These are phyloP conservation scores for Apodemia duryi DNA, from an alignment of 2,888 invertebrate genomes.

Conservation along the genomic window DNA sequence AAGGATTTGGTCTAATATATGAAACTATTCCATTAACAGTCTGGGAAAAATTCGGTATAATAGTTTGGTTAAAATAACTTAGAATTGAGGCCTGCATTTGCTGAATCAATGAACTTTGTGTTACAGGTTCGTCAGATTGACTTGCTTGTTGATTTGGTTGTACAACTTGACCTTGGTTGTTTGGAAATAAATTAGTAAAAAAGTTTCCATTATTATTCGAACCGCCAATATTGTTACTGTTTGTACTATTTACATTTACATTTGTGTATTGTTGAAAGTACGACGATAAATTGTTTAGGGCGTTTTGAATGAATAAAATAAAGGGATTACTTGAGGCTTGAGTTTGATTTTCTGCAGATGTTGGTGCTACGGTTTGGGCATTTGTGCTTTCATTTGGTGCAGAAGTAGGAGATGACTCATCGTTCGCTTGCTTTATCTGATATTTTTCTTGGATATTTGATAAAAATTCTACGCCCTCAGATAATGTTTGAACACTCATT, in stretches of 20 bases:
- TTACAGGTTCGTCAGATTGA: constrained; percentile 3
- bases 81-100: not conserved
- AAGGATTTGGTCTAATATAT: not conserved
- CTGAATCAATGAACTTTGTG: not conserved
- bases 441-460: constrained; percentile 45
- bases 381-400: not conserved
- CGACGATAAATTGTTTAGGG: too few relatives aligned
- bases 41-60: not conserved
- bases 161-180: too few relatives aligned
- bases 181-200: too few relatives aligned
- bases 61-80: not conserved
- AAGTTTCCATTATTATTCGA: too few relatives aligned
- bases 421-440: constrained; percentile 31
- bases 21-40: not conserved
- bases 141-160: not conserved
- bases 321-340: not conserved
- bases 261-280: too few relatives aligned
- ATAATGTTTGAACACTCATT: constrained; percentile 46
- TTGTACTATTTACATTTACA: not conserved
- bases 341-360: not conserved
- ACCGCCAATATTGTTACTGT: not conserved
- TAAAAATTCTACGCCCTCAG: constrained; percentile 48
- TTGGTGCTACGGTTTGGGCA: not conserved
- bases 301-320: too few relatives aligned
- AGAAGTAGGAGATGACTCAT: constrained; percentile 16